phyloP scores from a whole-genome alignment of 2,888 invertebrate species.

The Pyrochroa serraticornis region DNA sequence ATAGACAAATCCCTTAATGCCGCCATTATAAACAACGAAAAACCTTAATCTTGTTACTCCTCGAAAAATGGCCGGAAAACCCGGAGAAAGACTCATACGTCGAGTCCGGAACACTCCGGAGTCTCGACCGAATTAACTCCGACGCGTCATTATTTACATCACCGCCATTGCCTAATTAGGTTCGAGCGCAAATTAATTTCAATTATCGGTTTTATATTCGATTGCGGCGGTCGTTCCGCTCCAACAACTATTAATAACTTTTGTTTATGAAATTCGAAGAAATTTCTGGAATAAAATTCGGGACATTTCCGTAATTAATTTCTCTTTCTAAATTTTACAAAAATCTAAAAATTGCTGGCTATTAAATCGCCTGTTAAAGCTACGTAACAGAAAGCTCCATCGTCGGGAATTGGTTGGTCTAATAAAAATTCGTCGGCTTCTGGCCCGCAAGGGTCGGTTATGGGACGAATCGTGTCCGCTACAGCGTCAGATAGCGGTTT shows the following conservation, averaged over 20 bases:
- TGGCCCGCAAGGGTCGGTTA: conserved; percentile 59
- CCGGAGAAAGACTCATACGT: too few species aligned
- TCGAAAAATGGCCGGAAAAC: conserved; percentile 38
- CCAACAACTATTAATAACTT: too few species aligned
- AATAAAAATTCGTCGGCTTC: conserved; percentile 60
- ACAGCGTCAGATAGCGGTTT: conserved; percentile 56
- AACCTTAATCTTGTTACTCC: conserved; percentile 45
- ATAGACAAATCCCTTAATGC: conserved; percentile 39
- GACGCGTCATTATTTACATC: conserved; percentile 14
- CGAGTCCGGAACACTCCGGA: too few species aligned
- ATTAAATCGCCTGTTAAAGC: conserved; percentile 61
- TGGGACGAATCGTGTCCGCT: conserved; percentile 53
- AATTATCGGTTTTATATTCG: conserved; percentile 13
- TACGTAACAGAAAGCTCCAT: conserved; percentile 64
- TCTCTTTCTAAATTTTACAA: too few species aligned
- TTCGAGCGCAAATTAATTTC: conserved; percentile 13
- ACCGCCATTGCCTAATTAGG: conserved; percentile 3
- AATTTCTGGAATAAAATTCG: neutral
- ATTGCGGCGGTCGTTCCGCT: conserved; percentile 2
- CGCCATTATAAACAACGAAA: conserved; percentile 49
- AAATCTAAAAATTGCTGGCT: conserved; percentile 13
- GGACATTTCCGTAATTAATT: too few species aligned
- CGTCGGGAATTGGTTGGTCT: conserved; percentile 59
- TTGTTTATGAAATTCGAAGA: neutral
- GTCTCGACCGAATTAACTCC: neutral